Evolutionary conservation across 2,113 vertebrate genomes (phyloP).

Genomic region (Microcebus murinus): DNA sequence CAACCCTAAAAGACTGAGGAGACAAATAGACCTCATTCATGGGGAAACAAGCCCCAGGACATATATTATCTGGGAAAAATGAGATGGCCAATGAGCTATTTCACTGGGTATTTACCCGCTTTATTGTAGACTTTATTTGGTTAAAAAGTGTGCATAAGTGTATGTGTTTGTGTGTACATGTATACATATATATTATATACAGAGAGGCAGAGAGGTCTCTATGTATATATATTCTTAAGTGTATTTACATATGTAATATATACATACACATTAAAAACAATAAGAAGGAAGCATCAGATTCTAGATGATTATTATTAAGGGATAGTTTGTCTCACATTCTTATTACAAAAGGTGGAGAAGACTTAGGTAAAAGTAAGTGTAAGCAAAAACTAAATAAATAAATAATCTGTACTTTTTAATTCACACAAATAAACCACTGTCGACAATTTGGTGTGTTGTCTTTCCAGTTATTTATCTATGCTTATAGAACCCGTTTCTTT

Average conservation of each 20-base stretch:
- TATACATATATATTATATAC: too few species aligned
- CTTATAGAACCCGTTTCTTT: neutral
- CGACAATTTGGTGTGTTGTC: neutral
- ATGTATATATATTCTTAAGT: neutral
- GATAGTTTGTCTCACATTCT: neutral
- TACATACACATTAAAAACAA: neutral
- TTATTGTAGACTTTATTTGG: constrained; percentile 14
- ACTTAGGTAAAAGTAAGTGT: neutral
- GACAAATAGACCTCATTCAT: constrained; percentile 69
- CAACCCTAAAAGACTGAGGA: constrained; percentile 44
- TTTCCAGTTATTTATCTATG: neutral
- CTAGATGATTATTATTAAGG: neutral
- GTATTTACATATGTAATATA: neutral
- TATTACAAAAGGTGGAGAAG: neutral
- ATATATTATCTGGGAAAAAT: constrained; percentile 66
- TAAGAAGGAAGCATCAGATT: neutral
- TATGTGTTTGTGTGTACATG: neutral
- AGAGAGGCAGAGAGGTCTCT: neutral
- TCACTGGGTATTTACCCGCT: constrained; percentile 7
- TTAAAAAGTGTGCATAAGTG: neutral
- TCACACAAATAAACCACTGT: neutral
- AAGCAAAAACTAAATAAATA: neutral
- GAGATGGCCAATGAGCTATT: constrained; percentile 54
- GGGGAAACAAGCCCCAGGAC: constrained; percentile 50
- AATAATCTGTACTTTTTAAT: neutral